Percentiles rank a stretch among this genome's conserved stretches.
Conservation (phyloP, 2,113 vertebrate genomes). For the Morphnarchus princeps region DNA sequence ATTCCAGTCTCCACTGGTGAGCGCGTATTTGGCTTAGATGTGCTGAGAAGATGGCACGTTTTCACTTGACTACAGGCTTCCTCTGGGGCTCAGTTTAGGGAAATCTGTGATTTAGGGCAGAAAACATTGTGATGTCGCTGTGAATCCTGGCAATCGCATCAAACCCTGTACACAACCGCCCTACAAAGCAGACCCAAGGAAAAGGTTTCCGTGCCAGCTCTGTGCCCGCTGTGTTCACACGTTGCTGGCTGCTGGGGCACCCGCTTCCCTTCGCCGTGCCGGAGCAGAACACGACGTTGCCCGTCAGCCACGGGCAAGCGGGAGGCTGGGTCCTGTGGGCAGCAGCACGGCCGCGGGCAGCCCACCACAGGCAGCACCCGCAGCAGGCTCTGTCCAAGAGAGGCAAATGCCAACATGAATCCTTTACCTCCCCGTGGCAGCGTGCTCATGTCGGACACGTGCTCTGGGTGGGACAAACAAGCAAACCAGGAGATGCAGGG, state of each 20-base stretch:
- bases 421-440: neutral
- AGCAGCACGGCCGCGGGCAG: neutral
- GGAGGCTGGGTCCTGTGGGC: neutral
- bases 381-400: neutral
- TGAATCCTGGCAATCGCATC: neutral
- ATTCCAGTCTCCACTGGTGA: accelerated
- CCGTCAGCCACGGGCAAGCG: accelerated
- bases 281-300: accelerated
- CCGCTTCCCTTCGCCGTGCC: accelerated
- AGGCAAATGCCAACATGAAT: accelerated
- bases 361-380: neutral
- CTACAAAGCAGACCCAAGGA: neutral
- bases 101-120: slow-evolving; percentile 45
- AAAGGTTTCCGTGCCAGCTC: neutral
- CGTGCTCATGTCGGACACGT: accelerated
- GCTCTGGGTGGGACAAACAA: neutral
- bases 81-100: neutral
- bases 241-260: neutral
- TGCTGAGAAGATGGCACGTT: accelerated
- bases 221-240: accelerated
- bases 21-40: accelerated
- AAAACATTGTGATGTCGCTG: neutral
- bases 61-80: neutral
- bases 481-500: neutral
- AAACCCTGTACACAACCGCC: neutral